Conservation (phyloP, 30 jellyfish, hydroid and myxozoan genomes). For the Turritopsis dohrnii region DNA sequence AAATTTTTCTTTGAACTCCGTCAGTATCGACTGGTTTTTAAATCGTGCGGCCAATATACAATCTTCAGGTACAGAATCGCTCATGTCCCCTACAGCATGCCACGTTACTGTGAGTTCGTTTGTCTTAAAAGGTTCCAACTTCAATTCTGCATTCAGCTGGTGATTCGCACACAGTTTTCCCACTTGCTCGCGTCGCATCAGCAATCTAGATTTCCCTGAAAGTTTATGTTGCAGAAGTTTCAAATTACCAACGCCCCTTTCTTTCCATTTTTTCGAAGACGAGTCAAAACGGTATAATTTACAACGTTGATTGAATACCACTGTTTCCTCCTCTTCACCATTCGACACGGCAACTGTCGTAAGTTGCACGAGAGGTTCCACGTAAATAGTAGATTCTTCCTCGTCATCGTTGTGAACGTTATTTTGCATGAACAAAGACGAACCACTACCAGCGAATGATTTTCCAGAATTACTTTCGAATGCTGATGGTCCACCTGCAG, state of each 20-base stretch:
- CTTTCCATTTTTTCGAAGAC: constrained; percentile 70
- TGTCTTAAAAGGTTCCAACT: constrained; percentile 38
- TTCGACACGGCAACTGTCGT: constrained; percentile 41
- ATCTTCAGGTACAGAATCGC: constrained; percentile 68
- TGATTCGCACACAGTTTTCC: constrained; percentile 77
- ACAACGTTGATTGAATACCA: constrained; percentile 46
- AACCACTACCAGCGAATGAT: constrained; percentile 61
- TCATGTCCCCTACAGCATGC: constrained; percentile 63
- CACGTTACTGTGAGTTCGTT: constrained; percentile 60
- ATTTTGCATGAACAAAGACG: constrained; percentile 27
- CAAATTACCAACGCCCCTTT: constrained; percentile 74
- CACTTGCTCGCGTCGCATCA: constrained; percentile 85
- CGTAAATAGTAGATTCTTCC: constrained; percentile 37
- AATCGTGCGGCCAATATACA: constrained; percentile 71
- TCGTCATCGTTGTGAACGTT: constrained; percentile 2
- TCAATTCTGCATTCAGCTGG: constrained; percentile 41
- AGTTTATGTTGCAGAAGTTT: constrained; percentile 41
- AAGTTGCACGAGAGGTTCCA: constrained; percentile 71
- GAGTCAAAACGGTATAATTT: constrained; percentile 51
- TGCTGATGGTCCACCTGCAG: constrained; percentile 30
- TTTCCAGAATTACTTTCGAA: constrained; percentile 26
- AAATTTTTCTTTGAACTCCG: constrained; percentile 34
- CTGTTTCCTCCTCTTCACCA: constrained; percentile 82
- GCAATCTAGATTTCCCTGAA: constrained; percentile 34
- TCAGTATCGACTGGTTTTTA: constrained; percentile 31